A percentile compares a stretch with the other conserved stretches of the same genome.
Conservation (phyloP, 2,888 invertebrate genomes). For the Archips xylosteana region DNA sequence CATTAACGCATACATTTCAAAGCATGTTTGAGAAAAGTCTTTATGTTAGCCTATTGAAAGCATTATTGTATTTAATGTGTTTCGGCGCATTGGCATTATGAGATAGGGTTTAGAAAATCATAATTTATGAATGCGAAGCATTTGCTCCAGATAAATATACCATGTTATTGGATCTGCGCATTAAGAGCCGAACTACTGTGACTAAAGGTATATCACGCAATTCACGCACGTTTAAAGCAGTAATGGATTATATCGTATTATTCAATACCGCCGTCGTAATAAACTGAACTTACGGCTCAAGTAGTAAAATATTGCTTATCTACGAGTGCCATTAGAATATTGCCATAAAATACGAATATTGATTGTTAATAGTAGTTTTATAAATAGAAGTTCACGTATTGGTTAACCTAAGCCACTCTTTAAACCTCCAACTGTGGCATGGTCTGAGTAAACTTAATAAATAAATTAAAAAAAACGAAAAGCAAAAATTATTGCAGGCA, state of each 20-base stretch:
- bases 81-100: not conserved
- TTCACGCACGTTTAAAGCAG: constrained; percentile 28
- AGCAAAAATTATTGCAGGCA: not conserved
- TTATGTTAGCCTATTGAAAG: too few species aligned
- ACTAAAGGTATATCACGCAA: constrained; percentile 34
- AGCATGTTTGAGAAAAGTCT: too few species aligned
- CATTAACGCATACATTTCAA: too few species aligned
- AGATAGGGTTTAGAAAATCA: not conserved
- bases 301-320: constrained; percentile 34
- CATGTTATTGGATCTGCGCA: constrained; percentile 3
- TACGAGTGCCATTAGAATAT: constrained; percentile 21
- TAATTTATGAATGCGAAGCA: constrained; percentile 5
- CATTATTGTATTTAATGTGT: not conserved
- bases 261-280: constrained; percentile 22
- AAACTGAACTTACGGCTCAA: constrained; percentile 25
- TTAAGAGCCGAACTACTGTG: constrained; percentile 23
- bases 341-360: constrained; percentile 21
- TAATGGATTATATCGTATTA: constrained; percentile 24
- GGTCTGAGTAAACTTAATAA: not conserved
- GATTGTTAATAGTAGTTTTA: constrained; percentile 15
- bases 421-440: not conserved
- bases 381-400: not conserved
- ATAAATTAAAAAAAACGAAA: not conserved
- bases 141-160: constrained; percentile 9
- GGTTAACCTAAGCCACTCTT: not conserved